These are phyloP conservation scores for Erebia palarica DNA, from an alignment of 2,888 invertebrate species.

Conservation along the genomic window DNA sequence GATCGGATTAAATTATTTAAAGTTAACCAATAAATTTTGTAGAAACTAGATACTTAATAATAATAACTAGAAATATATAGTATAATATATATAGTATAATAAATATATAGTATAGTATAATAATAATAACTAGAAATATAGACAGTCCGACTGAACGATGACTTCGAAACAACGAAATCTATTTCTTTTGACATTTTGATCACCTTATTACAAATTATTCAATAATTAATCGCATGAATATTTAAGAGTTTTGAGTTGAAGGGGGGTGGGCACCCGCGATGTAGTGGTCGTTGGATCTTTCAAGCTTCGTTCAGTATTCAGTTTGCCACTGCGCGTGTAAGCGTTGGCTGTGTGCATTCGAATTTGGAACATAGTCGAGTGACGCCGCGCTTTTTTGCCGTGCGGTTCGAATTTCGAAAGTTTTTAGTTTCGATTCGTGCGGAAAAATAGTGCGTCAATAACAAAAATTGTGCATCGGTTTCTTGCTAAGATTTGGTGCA, in stretches of 20 bases:
- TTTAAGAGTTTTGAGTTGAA: background rate
- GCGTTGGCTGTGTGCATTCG: constrained; percentile 59
- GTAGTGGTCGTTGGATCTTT: constrained; percentile 6
- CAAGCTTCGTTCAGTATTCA: constrained; percentile 46
- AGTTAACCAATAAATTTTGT: too few relatives aligned
- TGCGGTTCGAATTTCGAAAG: constrained; percentile 45
- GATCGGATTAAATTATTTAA: too few relatives aligned
- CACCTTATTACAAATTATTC: background rate
- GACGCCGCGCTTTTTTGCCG: constrained; percentile 52
- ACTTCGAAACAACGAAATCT: background rate
- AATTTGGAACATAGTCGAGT: constrained; percentile 52
- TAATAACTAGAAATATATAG: too few relatives aligned
- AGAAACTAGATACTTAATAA: too few relatives aligned
- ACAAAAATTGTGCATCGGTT: constrained; percentile 49
- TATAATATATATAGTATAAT: too few relatives aligned
- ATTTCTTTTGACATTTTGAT: background rate
- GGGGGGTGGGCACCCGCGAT: constrained; percentile 18
- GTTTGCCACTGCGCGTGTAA: constrained; percentile 66
- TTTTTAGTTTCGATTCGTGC: constrained; percentile 45
- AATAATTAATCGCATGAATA: background rate
- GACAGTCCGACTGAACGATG: background rate
- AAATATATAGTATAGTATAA: too few relatives aligned
- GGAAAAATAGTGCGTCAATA: constrained; percentile 48
- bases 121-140: too few relatives aligned
- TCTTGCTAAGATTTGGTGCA: constrained; percentile 43